A percentile compares a stretch with the other conserved stretches of the same genome.
Conservation (phyloP, 2,888 invertebrate genomes). For the Drosophila kuntzei region DNA sequence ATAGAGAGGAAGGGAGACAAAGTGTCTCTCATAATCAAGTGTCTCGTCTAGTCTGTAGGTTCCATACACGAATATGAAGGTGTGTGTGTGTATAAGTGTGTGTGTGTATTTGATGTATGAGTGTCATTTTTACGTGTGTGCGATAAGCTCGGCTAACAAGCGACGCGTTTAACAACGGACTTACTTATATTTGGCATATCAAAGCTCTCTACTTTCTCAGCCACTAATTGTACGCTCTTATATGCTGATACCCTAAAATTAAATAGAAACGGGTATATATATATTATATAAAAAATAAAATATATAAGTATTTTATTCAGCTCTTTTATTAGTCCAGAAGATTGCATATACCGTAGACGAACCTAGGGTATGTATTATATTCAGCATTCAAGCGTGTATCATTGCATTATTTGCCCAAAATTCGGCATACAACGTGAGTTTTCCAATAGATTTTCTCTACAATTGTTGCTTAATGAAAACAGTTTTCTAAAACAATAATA, state of each 20-base stretch:
- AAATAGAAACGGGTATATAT: neutral
- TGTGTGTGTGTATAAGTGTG: constrained; percentile 7
- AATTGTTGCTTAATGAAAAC: constrained; percentile 50
- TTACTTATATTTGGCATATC: constrained; percentile 53
- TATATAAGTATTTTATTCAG: too few relatives aligned
- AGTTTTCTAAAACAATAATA: constrained; percentile 21
- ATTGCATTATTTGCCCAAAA: constrained; percentile 23
- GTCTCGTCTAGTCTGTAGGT: constrained; percentile 50
- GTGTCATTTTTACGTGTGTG: constrained; percentile 71
- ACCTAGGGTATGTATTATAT: neutral
- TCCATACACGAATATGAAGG: constrained; percentile 6
- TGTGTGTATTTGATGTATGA: constrained; percentile 64
- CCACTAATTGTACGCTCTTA: constrained; percentile 4
- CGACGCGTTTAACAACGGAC: constrained; percentile 57
- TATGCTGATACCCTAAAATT: constrained; percentile 1
- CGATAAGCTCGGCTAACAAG: constrained; percentile 74
- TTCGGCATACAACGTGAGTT: constrained; percentile 23
- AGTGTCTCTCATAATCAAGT: constrained; percentile 65
- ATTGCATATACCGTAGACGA: neutral
- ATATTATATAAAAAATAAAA: too few relatives aligned
- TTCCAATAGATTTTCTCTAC: constrained; percentile 26
- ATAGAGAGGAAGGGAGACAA: neutral
- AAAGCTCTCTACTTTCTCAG: constrained; percentile 14
- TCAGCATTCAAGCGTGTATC: neutral
- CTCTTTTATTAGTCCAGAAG: too few relatives aligned